Evolutionary conservation across 2,888 invertebrate genomes (phyloP), one percentile per base, ranked within the genome.

Genomic region (Lacanobia wlatinum): DNA sequence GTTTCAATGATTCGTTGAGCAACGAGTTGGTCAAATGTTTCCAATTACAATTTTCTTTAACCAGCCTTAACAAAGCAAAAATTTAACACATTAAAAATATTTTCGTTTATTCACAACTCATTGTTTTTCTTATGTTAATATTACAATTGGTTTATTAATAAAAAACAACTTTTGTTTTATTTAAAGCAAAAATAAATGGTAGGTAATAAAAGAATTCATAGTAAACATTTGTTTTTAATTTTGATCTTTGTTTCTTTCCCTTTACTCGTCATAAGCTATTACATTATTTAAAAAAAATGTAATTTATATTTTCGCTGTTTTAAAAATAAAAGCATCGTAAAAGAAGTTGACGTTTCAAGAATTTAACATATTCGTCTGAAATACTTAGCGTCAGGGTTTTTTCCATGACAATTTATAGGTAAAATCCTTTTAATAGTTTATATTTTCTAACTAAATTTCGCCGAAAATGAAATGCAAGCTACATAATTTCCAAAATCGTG

Each of bases 1-100:
- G 80, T 72, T 80, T 66, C 66, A 84, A 71, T 85, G 69, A 76
- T 80, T 82, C 67, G 63, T 62, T 48, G 72, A 84, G 79, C 81
- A 79, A 85, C 81, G 78, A 74, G 58, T 78, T 73, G 67, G 77
- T 72, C 66, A 83, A 82, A 83, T 74, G 23, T 76, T 82, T 77
- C 75, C 61, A 73, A 84, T 86, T 84, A 75, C 23, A 76, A 76
- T 84, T 83, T 79, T 70, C 53, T 75, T 70, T 73, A 16, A 43
- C 70, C 61, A 68, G 58, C 69, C 64, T 63, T 64, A 40, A 60
- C 56, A 40, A 40, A 56, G n/a, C n/a, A 50, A 71, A 77, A 63
- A 74, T 66, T 61, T 12, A 23, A 72, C 77, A 65, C 28, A 64
- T 70, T 50, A 9, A 64, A 40, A 53, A 65, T 55, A 59, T 64